These are phyloP conservation scores for Tetragnatha versicolor DNA, from an alignment of 1,140 invertebrate species.

Conservation along the genomic window DNA sequence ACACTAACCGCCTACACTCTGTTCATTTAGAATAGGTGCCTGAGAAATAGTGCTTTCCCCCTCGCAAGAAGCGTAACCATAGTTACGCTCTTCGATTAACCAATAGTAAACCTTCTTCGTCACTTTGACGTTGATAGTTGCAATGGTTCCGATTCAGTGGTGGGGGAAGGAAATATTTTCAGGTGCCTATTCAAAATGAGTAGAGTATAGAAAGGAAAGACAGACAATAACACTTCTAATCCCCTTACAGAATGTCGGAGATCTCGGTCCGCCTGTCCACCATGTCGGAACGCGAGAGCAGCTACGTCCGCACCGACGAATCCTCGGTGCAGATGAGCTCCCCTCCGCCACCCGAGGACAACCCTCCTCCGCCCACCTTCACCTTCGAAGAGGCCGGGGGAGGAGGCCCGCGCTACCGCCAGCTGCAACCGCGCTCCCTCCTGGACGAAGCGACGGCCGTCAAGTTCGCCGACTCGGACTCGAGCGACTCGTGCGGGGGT, in stretches of 20 bases:
- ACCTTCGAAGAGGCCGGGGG: constrained; percentile 2
- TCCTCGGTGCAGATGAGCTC: constrained; percentile 48
- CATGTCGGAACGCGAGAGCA: constrained; percentile 51
- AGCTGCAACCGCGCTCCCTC: constrained; percentile 33
- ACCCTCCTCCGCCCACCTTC: not conserved
- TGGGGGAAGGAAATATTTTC: too few species aligned
- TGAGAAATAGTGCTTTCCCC: too few species aligned
- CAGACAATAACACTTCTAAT: too few species aligned
- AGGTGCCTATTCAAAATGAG: too few species aligned
- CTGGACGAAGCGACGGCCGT: constrained; percentile 27
- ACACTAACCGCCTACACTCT: too few species aligned
- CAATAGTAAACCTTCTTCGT: too few species aligned
- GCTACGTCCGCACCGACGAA: constrained; percentile 50
- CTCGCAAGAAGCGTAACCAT: too few species aligned
- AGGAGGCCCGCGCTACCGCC: not conserved
- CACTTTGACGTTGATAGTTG: too few species aligned
- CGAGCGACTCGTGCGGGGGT: constrained; percentile 40
- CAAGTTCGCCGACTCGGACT: constrained; percentile 40
- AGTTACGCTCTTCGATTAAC: too few species aligned
- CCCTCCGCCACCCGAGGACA: constrained; percentile 28
- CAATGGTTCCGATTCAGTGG: too few species aligned
- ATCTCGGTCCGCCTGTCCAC: constrained; percentile 41
- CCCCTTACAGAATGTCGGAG: constrained; percentile 41
- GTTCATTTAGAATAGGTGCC: too few species aligned
- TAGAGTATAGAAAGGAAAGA: too few species aligned